Base-by-base conservation (phyloP, 2,888 invertebrate species). In the Eupithecia tripunctaria region DNA sequence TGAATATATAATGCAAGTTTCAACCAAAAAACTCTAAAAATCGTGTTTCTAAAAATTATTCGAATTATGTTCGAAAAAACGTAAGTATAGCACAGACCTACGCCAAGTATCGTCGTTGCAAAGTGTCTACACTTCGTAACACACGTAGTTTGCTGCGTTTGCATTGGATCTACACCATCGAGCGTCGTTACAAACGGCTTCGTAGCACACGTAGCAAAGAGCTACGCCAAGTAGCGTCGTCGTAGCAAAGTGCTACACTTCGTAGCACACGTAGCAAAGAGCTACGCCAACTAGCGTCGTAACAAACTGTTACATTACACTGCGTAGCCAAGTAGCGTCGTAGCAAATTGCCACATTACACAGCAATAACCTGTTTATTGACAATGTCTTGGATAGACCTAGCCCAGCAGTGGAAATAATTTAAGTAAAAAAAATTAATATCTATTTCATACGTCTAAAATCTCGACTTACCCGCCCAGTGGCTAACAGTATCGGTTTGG, bases 401-500 rank as follows among this genome's bases (percentile, higher is more conserved):
- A 2, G 2, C 47, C 47, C 7, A 27, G 59, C 27, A 15, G 21
- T n/a, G n/a, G 47, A 18, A 47, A 18, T 18, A 8, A 47, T n/a
- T n/a, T n/a, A n/a, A 47, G n/a, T n/a, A n/a, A 47, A 47, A 47
- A n/a, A 18, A 18, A 18, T 43, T 5, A 18, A 25, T 56, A 56
- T 21, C 12, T 56, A 21, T 38, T 38, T 0, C 14, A 38, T 38
- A 4, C 15, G 2, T 47, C 25, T 47, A 51, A 21, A n/a, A 15
- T 27, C 1, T 25, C 6, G 25, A 63, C 68, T 94, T 82, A 97
- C 97, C 89, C 96, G 95, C 76, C 98, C 98, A 4, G 97, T 97
- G 68, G 96, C 96, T n/a, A 98, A 91, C 1, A 98, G 91, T 76
- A 98, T 97, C 0, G 98, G 98, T 84, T 98, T 98, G 0, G 97